Evolutionary conservation across 2,113 vertebrate genomes (phyloP), one percentile per base, ranked within the genome.

Genomic region (Elanus axillaris): DNA sequence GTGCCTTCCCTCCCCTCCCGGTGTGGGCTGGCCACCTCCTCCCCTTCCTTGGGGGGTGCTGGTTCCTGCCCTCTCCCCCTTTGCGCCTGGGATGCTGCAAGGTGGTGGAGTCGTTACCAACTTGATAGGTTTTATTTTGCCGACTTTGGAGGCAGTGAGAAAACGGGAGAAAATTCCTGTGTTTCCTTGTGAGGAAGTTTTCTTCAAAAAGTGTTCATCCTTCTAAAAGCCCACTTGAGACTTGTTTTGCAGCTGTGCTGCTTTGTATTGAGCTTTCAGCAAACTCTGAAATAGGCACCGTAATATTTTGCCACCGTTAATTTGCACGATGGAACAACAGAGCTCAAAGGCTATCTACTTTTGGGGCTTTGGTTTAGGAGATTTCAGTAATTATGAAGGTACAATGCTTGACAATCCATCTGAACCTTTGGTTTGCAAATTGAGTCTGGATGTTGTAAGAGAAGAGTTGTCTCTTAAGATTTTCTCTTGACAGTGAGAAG

Each of bases 91-190:
- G 48, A 16, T 19, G 11, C 32, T 71, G 40, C 36, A 12, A 40
- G 40, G 36, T 11, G 11, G 10, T 2, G 3, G 19, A 6, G 38
- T 17, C 63, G 7, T 48, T n/a, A 23, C 14, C 7, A 6, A 0
- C 38, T 31, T 34, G 13, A 13, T 7, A 43, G 23, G 8, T 32
- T 55, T 66, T 67, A 11, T 77, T 72, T 67, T 21, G 16, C 58
- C 38, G 64, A 36, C 26, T n/a, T 72, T 16, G 32, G 22, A 48
- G 32, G 40, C 43, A 43, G 19, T 3, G 16, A 56, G n/a, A 60
- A 52, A 52, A 34, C 13, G 19, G 34, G 38, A 64, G 40, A 34
- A 34, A 48, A 47, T 29, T 22, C 13, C 31, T 10, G 15, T 15
- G 10, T 32, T 81, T 59, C 10, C 64, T 10, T 14, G 31, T 12